Conservation (phyloP, 2,888 invertebrate species). For the Drosophila bunnanda region DNA sequence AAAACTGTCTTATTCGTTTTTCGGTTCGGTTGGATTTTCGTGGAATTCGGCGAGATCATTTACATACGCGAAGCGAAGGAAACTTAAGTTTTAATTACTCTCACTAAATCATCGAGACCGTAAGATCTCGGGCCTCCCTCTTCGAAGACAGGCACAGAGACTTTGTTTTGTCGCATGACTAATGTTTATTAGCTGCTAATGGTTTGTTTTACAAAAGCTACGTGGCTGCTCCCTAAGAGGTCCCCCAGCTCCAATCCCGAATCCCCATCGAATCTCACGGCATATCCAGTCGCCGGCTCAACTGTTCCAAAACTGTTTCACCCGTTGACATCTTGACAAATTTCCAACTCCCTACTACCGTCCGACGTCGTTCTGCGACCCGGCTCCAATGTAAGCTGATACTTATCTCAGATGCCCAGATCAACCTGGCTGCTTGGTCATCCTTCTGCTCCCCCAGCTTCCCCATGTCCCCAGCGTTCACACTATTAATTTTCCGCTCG, state of each 20-base stretch:
- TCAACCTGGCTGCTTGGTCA: slow-evolving; percentile 19
- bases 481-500: slow-evolving; percentile 82
- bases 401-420: slow-evolving; percentile 71
- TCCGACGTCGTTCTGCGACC: slow-evolving; percentile 44
- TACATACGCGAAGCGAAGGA: slow-evolving; percentile 75
- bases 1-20: slow-evolving; percentile 39
- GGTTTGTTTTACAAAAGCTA: slow-evolving; percentile 85
- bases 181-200: slow-evolving; percentile 85
- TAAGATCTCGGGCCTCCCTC: slow-evolving; percentile 28
- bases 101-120: slow-evolving; percentile 80
- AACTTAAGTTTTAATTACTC: slow-evolving; percentile 82
- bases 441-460: slow-evolving; percentile 3
- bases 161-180: slow-evolving; percentile 77
- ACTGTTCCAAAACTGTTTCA: slow-evolving; percentile 65
- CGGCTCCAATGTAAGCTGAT: slow-evolving; percentile 76
- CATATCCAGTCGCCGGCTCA: slow-evolving; percentile 12
- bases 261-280: slow-evolving; percentile 20
- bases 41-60: slow-evolving; percentile 76
- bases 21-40: slow-evolving; percentile 60
- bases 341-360: slow-evolving; percentile 77
- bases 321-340: slow-evolving; percentile 84
- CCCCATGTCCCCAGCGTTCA: slow-evolving; percentile 65
- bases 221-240: slow-evolving; percentile 61
- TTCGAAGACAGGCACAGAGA: slow-evolving; percentile 1
- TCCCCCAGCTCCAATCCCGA: slow-evolving; percentile 16